These are phyloP conservation scores for Strigops habroptila DNA, from an alignment of 2,113 vertebrate species.

Conservation along the genomic window DNA sequence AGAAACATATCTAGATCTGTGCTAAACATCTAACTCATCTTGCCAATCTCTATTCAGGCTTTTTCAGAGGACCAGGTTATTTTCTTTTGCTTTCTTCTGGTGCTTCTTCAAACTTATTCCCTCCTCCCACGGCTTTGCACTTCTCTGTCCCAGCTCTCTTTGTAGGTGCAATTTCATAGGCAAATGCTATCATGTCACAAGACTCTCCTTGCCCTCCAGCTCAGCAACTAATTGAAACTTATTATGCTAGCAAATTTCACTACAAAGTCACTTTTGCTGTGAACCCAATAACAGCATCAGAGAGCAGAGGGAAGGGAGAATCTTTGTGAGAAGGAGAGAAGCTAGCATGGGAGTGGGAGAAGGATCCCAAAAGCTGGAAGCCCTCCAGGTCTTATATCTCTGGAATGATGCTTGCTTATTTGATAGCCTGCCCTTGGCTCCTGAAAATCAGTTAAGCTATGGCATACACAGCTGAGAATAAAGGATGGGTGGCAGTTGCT, in stretches of 20 bases:
- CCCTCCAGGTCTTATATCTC: background rate
- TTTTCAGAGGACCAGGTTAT: background rate
- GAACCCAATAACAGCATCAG: slow-evolving; percentile 7
- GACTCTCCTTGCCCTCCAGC: slow-evolving; percentile 45
- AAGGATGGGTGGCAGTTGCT: background rate
- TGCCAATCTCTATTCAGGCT: background rate
- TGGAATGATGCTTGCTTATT: background rate
- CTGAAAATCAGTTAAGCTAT: background rate
- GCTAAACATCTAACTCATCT: background rate
- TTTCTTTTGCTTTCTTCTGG: background rate
- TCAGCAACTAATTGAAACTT: background rate
- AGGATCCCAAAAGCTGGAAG: background rate
- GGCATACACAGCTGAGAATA: background rate
- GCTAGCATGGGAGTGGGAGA: background rate
- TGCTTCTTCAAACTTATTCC: background rate
- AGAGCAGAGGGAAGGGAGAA: background rate
- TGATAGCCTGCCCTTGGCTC: background rate
- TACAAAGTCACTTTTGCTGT: slow-evolving; percentile 37
- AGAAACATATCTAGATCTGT: background rate
- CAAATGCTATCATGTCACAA: slow-evolving; percentile 43
- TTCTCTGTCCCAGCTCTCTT: slow-evolving; percentile 2
- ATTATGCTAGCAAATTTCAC: slow-evolving; percentile 55
- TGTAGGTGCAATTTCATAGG: slow-evolving; percentile 49
- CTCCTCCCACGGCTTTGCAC: background rate
- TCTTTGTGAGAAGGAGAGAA: background rate